Evolutionary conservation across 2,888 invertebrate genomes (phyloP), one percentile per base, ranked within the genome.

Genomic region (Brenthis daphne): DNA sequence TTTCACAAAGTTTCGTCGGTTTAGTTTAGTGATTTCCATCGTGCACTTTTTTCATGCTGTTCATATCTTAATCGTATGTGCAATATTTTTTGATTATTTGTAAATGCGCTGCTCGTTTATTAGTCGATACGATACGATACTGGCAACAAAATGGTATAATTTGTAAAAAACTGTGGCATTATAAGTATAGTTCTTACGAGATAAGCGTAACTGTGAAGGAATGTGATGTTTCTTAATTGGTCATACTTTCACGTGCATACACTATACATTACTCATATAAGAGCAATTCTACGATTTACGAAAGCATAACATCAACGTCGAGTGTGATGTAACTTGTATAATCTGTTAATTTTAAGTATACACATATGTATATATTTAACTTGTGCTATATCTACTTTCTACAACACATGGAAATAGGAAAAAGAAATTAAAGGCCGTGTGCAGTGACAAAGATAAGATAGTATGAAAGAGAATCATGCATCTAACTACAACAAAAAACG

Each of bases 211-310:
- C 57, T 71, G 64, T 67, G 58, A 70, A 75, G 69, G 73, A 76
- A 76, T 66, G 74, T 72, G 73, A 76, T 75, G 77, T 79, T 76
- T 79, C 77, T 77, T 74, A 79, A 79, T 77, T 79, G 77, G 69
- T 77, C 77, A 75, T 76, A 81, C 79, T 82, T 81, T 82, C 79
- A 82, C 81, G 75, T 77, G 70, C 80, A 75, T 78, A 61, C 79
- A 77, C 76, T 78, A 78, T 80, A 81, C 77, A 76, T 78, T 75
- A 77, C 77, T 78, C 78, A 77, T 76, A 76, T 77, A 74, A 74
- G 71, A 78, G 74, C 73, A 60, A 57, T 71, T 66, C 55, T 57
- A 65, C 29, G 53, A 61, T 72, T 77, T 77, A 57, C 69, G 78
- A 80, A 78, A 77, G 76, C 77, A 75, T 70, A 76, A 76, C 68